phyloP scores from a whole-genome alignment of 92 coral and sea anemone genomes.

The Heteractis magnifica region DNA sequence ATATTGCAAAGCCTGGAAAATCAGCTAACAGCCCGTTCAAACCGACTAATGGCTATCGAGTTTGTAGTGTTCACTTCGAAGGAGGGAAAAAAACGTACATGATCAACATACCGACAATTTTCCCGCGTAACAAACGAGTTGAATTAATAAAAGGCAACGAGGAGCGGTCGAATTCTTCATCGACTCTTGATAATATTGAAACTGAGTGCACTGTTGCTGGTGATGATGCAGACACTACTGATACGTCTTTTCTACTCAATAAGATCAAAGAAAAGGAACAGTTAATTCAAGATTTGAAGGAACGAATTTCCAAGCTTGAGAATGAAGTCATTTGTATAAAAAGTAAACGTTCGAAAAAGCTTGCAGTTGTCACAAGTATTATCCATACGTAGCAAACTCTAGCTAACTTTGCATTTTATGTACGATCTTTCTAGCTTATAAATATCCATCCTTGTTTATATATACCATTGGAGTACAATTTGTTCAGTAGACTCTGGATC shows the following conservation, averaged over 20 bases:
- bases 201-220: neutral
- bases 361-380: neutral
- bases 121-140: conserved; percentile 2
- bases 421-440: too few relatives aligned
- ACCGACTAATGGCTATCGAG: conserved; percentile 38
- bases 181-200: neutral
- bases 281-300: neutral
- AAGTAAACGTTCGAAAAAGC: neutral
- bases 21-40: conserved; percentile 15
- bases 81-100: conserved; percentile 50
- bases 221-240: neutral
- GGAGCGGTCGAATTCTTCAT: neutral
- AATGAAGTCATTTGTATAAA: neutral
- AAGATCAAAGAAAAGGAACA: neutral
- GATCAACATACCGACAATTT: conserved; percentile 37
- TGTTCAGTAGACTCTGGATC: too few relatives aligned
- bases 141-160: neutral
- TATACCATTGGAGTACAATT: too few relatives aligned
- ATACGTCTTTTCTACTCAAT: neutral
- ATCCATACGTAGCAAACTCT: too few relatives aligned
- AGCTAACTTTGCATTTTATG: too few relatives aligned
- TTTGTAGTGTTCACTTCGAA: conserved; percentile 39
- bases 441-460: too few relatives aligned
- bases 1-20: conserved; percentile 6
- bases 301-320: neutral